Base-by-base conservation (phyloP, 2,113 vertebrate species). In the Emydura subglobosa region DNA sequence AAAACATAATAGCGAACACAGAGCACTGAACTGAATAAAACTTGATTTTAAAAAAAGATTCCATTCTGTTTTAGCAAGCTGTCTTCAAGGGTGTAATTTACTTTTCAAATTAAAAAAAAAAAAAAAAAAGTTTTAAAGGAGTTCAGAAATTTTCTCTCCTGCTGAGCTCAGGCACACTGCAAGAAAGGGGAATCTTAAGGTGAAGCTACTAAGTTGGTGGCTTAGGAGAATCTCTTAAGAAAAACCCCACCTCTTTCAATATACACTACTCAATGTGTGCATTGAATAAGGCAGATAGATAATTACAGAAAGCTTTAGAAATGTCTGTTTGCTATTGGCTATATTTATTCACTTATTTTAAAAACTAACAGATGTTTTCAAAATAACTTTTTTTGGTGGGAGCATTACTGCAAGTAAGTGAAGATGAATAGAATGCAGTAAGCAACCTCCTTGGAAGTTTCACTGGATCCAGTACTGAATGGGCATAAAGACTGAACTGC, bases 1-100 rank as follows among this genome's bases (percentile, higher is more conserved):
- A 88, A 95, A 87, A 76, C 2, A 11, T 91, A 82, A 34, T 39
- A 50, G 42, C 22, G 79, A 92, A 53, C 31, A 79, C 11, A 76
- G 72, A 87, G 83, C 12, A 54, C 16, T 44, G 25, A 87, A 81
- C 90, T 57, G 34, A 96, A 88, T 42, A 85, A 79, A 96, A 94
- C 22, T 10, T 29, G 54, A 93, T 51, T 5, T 27, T 2, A 68
- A 82, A 92, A 29, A 29, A 27, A 25, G 44, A 0, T 19, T 93
- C 24, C 16, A 10, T 76, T n/a, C 53, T 68, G 34, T 76, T 82
- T 83, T 47, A 49, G 54, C 81, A 76, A 7, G 2, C n/a, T 10
- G 12, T 19, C 82, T 39, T 91, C 83, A 14, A 25, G 85, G 49
- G 2, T 72, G 9, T n/a, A 86, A 22, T 57, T 55, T 85, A 53